A percentile compares a stretch with the other conserved stretches of the same genome.
Evolutionary conservation across 2,113 vertebrate species (phyloP).

Genomic region (Ranitomeya variabilis): DNA sequence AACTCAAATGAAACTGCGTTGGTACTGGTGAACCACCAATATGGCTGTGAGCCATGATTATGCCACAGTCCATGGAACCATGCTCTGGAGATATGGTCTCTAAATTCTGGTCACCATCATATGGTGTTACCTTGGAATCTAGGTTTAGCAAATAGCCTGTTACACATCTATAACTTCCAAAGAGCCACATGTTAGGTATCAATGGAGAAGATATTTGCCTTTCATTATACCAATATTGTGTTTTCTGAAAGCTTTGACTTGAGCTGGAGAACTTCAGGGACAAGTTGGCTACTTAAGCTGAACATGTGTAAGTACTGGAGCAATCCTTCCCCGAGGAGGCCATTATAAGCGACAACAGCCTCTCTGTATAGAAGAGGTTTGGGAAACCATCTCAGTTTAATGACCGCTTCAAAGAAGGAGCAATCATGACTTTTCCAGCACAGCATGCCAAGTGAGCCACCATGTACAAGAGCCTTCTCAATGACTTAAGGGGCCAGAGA

Average conservation of each 20-base stretch:
- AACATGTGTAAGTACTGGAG: slow-evolving; percentile 19
- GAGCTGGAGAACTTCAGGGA: slow-evolving; percentile 15
- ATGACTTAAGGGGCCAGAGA: not conserved
- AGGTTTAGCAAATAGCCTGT: too few species aligned
- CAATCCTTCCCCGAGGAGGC: slow-evolving; percentile 23
- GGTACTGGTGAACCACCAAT: too few species aligned
- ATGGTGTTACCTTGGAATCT: too few species aligned
- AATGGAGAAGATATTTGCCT: too few species aligned
- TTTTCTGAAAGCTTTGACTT: not conserved
- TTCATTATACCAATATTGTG: not conserved
- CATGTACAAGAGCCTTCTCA: not conserved
- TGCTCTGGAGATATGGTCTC: too few species aligned
- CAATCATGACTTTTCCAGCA: not conserved
- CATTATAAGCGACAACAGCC: slow-evolving; percentile 10
- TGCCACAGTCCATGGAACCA: too few species aligned
- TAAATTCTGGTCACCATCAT: too few species aligned
- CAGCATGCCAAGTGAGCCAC: not conserved
- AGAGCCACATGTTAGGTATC: too few species aligned
- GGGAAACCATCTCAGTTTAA: slow-evolving; percentile 22
- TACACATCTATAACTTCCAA: too few species aligned
- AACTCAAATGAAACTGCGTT: too few species aligned
- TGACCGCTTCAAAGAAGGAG: not conserved
- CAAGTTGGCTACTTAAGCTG: not conserved
- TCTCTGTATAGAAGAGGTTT: slow-evolving; percentile 15
- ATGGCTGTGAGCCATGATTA: too few species aligned